Evolutionary conservation across 2,113 vertebrate genomes (phyloP).

Genomic region (Scophthalmus maximus): DNA sequence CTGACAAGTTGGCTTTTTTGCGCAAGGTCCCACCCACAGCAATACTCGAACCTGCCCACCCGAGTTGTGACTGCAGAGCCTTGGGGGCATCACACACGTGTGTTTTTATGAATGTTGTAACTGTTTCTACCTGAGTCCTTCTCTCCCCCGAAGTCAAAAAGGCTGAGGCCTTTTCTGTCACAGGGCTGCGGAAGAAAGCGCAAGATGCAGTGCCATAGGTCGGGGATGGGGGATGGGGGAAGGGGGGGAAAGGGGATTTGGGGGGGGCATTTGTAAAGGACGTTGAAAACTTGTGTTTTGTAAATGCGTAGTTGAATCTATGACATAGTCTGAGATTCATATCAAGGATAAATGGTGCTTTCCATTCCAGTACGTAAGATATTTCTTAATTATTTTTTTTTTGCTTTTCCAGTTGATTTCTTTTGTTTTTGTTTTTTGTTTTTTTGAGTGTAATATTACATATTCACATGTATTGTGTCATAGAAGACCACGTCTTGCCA

Average conservation of each 20-base stretch:
- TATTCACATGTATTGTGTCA: conserved; percentile 30
- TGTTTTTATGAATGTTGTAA: conserved; percentile 66
- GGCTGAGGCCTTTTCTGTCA: conserved; percentile 8
- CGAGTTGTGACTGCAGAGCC: conserved; percentile 24
- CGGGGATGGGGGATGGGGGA: conserved; percentile 26
- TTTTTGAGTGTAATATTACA: conserved; percentile 52
- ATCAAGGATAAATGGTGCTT: conserved; percentile 70
- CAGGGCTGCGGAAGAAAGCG: conserved; percentile 41
- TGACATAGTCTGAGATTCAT: conserved; percentile 57
- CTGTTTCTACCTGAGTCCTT: conserved; percentile 40
- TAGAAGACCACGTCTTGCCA: conserved; percentile 40
- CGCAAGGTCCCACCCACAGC: conserved; percentile 61
- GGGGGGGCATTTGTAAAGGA: conserved; percentile 23
- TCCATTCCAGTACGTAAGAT: conserved; percentile 69
- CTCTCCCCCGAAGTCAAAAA: conserved; percentile 8
- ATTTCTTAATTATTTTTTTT: conserved; percentile 55
- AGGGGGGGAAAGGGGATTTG: conserved; percentile 2
- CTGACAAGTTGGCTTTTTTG: conserved; percentile 57
- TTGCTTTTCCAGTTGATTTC: conserved; percentile 45
- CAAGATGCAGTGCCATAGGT: conserved; percentile 64
- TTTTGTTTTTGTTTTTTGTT: too few species aligned
- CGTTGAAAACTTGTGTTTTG: conserved; percentile 39
- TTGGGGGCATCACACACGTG: conserved; percentile 19
- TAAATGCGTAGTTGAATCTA: conserved; percentile 56
- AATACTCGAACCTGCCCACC: conserved; percentile 59